A percentile compares a stretch with the other conserved stretches of the same genome.
Conservation (phyloP, 1,140 invertebrate genomes). For the Apis cerana region DNA sequence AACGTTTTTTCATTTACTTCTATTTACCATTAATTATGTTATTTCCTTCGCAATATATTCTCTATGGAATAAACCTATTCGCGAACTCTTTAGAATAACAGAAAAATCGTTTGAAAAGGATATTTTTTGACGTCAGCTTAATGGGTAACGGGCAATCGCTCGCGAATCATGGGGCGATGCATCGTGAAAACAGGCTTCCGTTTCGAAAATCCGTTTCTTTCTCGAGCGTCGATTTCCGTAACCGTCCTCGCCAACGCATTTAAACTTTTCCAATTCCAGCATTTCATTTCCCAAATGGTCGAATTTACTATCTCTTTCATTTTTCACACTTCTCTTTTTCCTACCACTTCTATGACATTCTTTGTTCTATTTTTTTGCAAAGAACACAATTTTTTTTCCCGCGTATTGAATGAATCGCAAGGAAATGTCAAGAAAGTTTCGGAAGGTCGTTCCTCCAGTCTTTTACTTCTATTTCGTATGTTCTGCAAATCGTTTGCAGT, state of each 20-base stretch:
- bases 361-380: not conserved
- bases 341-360: not conserved
- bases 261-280: conserved; percentile 69
- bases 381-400: not conserved
- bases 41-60: not conserved
- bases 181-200: conserved; percentile 6
- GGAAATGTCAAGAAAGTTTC: conserved; percentile 41
- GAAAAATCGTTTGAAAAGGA: not conserved
- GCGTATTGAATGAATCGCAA: not conserved
- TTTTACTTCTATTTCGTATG: conserved; percentile 15
- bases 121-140: not conserved
- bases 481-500: conserved; percentile 11
- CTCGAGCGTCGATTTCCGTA: conserved; percentile 52
- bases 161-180: not conserved
- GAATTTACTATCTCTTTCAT: conserved; percentile 29
- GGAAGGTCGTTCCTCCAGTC: conserved; percentile 31
- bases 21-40: not conserved
- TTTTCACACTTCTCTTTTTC: not conserved
- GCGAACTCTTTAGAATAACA: not conserved
- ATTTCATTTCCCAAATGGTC: conserved; percentile 67
- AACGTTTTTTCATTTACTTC: not conserved
- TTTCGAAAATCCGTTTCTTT: conserved; percentile 26
- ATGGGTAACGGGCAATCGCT: not conserved
- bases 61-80: not conserved
- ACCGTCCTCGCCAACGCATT: conserved; percentile 58